phyloP scores from a whole-genome alignment of 2,113 vertebrate species.

The Misgurnus anguillicaudatus region DNA sequence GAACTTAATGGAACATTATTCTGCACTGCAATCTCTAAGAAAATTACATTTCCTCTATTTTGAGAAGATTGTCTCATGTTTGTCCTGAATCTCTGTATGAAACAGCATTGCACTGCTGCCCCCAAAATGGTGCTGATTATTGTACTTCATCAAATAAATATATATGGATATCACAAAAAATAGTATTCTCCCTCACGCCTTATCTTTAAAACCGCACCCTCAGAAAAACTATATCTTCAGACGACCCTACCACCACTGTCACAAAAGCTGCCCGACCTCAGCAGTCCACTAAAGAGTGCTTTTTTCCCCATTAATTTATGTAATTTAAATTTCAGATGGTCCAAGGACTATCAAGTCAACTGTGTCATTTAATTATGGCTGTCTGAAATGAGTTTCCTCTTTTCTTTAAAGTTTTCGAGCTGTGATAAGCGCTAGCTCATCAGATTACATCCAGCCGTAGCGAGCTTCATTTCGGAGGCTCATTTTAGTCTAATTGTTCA shows the following conservation, averaged over 20 bases:
- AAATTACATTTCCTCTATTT: not conserved
- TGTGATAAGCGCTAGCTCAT: constrained; percentile 79
- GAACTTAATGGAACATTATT: not conserved
- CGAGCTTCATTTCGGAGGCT: constrained; percentile 26
- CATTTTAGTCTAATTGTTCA: constrained; percentile 4
- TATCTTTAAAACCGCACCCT: not conserved
- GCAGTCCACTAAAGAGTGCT: constrained; percentile 16
- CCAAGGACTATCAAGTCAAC: constrained; percentile 73
- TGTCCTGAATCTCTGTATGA: not conserved
- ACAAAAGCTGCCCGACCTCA: not conserved
- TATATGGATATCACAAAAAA: not conserved
- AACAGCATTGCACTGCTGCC: not conserved
- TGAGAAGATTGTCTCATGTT: not conserved
- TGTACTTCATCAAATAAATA: not conserved
- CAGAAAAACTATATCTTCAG: constrained; percentile 3
- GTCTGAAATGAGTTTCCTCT: constrained; percentile 81
- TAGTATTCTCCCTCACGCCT: not conserved
- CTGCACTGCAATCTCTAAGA: not conserved
- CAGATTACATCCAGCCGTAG: constrained; percentile 64
- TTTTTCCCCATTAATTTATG: constrained; percentile 67
- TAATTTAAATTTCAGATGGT: constrained; percentile 70
- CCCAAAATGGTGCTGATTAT: not conserved
- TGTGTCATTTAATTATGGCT: constrained; percentile 87
- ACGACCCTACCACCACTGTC: not conserved
- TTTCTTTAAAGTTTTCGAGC: constrained; percentile 72